Base-by-base conservation (phyloP, 2,888 invertebrate species). In the Philonicus albiceps region DNA sequence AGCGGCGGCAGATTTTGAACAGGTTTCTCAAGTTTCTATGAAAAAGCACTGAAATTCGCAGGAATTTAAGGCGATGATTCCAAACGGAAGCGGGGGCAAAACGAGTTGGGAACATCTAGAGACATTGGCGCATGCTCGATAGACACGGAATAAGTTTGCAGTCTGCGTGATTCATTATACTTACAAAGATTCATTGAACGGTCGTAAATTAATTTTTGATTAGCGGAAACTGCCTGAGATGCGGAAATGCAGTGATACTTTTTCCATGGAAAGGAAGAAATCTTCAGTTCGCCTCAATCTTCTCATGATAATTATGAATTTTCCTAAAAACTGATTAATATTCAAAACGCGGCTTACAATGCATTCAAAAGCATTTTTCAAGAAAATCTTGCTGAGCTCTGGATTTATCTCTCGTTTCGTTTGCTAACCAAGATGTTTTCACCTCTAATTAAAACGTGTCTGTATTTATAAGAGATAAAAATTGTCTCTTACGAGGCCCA, bases 11-110 rank as follows among this genome's bases (percentile, higher is more conserved):
- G 19, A 76, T 76, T 76, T 76, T 22, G 19, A 76, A 76, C 76
- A 76, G 76, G 76, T 76, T 76, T 76, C 76, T 76, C 76, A 40
- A 76, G 40, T 76, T 76, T 76, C 76, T 40, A 37, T 40, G 76
- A 76, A 76, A 76, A 76, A 76, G 40, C 37, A 13, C n/a, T 22
- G 37, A 76, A 76, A 22, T 76, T 76, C 76, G 22, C 34, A 76
- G 76, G 40, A 76, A 76, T 76, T 22, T 37, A 13, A 76, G 6
- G 34, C 34, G 76, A 76, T 76, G 76, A 76, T 22, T 76, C 19
- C 4, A 76, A 76, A 76, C 76, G 37, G 34, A 76, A 76, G 40
- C 76, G 76, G 76, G 76, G 76, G 76, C 40, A 22, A 34, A 37
- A 37, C 37, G 22, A 76, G 40, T 40, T 76, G 76, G 37, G 22